A percentile compares a stretch with the other conserved stretches of the same genome.
phyloP scores from a whole-genome alignment of 2,797 vertebrate species.

The Nannoperca australis region DNA sequence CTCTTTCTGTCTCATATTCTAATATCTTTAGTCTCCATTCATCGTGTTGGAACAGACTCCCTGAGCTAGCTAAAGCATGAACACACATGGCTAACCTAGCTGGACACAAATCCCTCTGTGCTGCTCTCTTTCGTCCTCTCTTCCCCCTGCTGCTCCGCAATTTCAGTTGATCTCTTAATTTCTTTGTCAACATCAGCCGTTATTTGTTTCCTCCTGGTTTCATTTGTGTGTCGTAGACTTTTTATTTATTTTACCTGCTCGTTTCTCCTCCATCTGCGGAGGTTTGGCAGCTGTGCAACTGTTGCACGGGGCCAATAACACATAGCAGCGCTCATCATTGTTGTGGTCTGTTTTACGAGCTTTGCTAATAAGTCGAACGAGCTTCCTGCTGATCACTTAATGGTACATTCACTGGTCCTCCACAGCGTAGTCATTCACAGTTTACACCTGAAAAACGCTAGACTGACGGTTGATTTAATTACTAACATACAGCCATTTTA shows the following conservation, averaged over 20 bases:
- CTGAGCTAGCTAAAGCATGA: conserved; percentile 62
- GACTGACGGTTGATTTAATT: conserved; percentile 9
- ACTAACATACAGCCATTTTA: background rate
- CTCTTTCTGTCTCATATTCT: conserved; percentile 71
- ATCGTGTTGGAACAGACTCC: conserved; percentile 61
- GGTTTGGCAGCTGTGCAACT: conserved; percentile 50
- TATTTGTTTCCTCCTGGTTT: conserved; percentile 23
- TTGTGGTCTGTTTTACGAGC: conserved; percentile 68
- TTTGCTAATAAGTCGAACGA: conserved; percentile 70
- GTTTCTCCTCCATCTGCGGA: conserved; percentile 46
- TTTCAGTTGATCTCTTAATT: conserved; percentile 46
- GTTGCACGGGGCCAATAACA: conserved; percentile 57
- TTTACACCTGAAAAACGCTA: background rate
- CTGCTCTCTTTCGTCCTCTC: conserved; percentile 20
- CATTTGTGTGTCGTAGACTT: conserved; percentile 12
- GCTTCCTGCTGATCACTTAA: conserved; percentile 64
- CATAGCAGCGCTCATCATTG: conserved; percentile 44
- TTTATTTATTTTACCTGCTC: conserved; percentile 27
- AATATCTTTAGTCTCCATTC: conserved; percentile 73
- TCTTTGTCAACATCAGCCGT: conserved; percentile 15
- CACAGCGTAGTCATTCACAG: conserved; percentile 27
- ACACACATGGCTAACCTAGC: conserved; percentile 65
- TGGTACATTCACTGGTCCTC: conserved; percentile 37
- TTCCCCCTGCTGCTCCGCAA: conserved; percentile 7
- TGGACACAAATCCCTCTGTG: conserved; percentile 64